Evolutionary conservation across 2,113 vertebrate genomes (phyloP), one percentile per base, ranked within the genome.

Genomic region (Tamias sibiricus): DNA sequence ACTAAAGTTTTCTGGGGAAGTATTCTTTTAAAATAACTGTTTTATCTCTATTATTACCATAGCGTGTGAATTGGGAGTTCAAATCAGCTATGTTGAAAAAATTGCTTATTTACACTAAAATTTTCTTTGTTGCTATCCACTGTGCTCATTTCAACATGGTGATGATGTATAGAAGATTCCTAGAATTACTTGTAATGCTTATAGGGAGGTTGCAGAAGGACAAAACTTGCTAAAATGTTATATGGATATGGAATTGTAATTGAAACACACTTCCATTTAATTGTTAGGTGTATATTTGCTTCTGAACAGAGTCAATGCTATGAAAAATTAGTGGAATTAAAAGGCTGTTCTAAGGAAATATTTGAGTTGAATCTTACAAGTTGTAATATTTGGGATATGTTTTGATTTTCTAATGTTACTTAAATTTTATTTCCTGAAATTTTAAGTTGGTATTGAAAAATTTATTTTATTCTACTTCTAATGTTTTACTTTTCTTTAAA

Each of bases 341-440:
- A 32, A 83, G 82, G 52, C 6, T 52, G 20, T 74, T 37, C 16
- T 47, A 83, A 57, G 32, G 64, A 93, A 72, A 52, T 22, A 62
- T 47, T 94, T 74, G 37, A 17, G 32, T 72, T 4, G 44, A 79
- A 84, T 62, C 74, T 28, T 54, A 86, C 62, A 69, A n/a, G 22
- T 90, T 82, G 24, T 40, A n/a, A 35, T 62, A 42, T 74, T 83
- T 94, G 44, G 30, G 8, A 42, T 42, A 68, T 12, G 3, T 49
- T 17, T 87, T 84, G 47, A 69, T 66, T 69, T 95, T 95, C 1
- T 35, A 95, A 87, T 66, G 20, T 81, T 87, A 94, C 30, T 57
- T 91, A 5, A 52, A 68, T 92, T 92, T 64, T 96, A 62, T 90
- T 90, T 95, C 72, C 75, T 90, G 66, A 83, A 7, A 76, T 90